Evolutionary conservation across 2,888 invertebrate genomes (phyloP).

Genomic region (Zhuqinia jingwanae): DNA sequence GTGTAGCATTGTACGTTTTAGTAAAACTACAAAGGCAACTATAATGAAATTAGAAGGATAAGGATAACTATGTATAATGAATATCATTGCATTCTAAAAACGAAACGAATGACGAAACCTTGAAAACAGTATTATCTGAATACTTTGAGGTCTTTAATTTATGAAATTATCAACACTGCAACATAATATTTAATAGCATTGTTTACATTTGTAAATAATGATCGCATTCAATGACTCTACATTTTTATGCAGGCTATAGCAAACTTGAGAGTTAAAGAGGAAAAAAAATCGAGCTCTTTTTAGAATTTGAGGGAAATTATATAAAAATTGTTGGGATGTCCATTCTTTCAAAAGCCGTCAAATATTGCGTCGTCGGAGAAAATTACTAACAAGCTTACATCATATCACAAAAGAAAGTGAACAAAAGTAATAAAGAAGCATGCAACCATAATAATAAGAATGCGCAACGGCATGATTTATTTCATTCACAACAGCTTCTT

Average conservation of each 20-base stretch:
- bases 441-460: neutral
- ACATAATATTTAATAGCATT: neutral
- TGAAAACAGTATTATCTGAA: too few relatives aligned
- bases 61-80: neutral
- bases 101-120: too few relatives aligned
- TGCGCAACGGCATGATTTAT: conserved; percentile 44
- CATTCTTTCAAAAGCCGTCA: neutral
- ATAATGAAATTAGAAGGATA: too few relatives aligned
- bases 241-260: neutral
- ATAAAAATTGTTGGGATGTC: neutral
- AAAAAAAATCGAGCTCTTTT: neutral
- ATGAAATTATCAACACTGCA: neutral
- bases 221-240: neutral
- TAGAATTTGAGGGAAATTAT: neutral
- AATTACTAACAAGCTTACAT: conserved; percentile 32
- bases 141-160: neutral
- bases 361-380: conserved; percentile 15
- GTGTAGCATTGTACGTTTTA: too few relatives aligned
- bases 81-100: neutral
- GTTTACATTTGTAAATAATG: neutral
- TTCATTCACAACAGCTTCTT: conserved; percentile 14
- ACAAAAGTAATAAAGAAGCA: conserved; percentile 22
- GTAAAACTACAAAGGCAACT: too few relatives aligned
- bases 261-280: neutral
- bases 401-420: neutral